A percentile compares a stretch with the other conserved stretches of the same genome.
phyloP scores from a whole-genome alignment of 2,113 vertebrate species.

The Atlantisia rogersi region DNA sequence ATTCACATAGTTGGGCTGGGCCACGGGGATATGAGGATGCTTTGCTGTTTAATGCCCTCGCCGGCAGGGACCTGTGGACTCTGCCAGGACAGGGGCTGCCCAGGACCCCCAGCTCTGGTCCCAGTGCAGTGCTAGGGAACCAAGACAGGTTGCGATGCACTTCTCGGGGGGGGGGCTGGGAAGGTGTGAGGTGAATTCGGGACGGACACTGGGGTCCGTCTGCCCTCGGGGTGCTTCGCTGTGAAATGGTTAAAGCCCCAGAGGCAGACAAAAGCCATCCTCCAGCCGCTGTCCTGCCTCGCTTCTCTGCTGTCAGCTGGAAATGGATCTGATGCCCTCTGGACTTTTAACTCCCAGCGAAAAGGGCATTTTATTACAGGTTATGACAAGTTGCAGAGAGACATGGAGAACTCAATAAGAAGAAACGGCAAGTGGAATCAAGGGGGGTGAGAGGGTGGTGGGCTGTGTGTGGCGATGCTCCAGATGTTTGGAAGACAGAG shows the following conservation, averaged over 20 bases:
- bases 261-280: constrained; percentile 26
- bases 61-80: not conserved
- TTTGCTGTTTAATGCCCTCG: not conserved
- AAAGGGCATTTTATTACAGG: constrained; percentile 80
- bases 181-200: not conserved
- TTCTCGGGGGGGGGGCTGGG: accelerated
- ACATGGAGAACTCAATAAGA: constrained; percentile 70
- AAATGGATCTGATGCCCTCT: constrained; percentile 82
- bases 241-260: constrained; percentile 34
- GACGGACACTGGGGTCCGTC: too few relatives aligned
- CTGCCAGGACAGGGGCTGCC: accelerated
- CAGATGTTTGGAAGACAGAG: constrained; percentile 74
- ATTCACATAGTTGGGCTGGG: not conserved
- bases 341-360: constrained; percentile 71
- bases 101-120: not conserved
- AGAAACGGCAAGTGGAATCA: constrained; percentile 71
- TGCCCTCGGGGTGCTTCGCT: not conserved
- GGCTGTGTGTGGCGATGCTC: not conserved
- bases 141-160: accelerated
- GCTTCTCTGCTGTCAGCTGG: constrained; percentile 64
- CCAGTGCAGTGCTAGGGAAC: not conserved
- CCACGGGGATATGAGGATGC: not conserved
- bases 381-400: constrained; percentile 81
- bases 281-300: constrained; percentile 16
- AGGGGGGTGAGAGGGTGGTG: not conserved